A percentile compares a stretch with the other conserved stretches of the same genome.
These are phyloP conservation scores for Rhynchophorus ferrugineus DNA, from an alignment of 1,140 invertebrate species.

Conservation along the genomic window DNA sequence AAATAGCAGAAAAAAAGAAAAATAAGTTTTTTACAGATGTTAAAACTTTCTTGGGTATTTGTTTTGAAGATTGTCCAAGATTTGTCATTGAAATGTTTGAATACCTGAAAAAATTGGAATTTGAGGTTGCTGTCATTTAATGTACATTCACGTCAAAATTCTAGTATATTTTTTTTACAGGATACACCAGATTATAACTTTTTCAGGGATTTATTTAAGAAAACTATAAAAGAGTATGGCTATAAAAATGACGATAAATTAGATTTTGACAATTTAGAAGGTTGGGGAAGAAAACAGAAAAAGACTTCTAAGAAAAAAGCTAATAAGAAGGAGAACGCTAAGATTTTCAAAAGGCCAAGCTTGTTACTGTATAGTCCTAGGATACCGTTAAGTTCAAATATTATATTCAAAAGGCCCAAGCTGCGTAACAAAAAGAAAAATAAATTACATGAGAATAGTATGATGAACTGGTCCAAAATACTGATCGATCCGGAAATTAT, in stretches of 20 bases:
- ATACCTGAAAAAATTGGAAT: constrained; percentile 51
- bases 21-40: constrained; percentile 55
- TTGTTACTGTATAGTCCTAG: constrained; percentile 18
- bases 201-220: constrained; percentile 50
- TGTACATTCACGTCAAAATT: background rate
- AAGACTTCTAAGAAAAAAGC: constrained; percentile 26
- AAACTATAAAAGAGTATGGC: constrained; percentile 48
- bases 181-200: constrained; percentile 56
- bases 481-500: constrained; percentile 50
- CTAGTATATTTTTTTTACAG: constrained; percentile 25
- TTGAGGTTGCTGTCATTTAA: constrained; percentile 35
- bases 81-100: constrained; percentile 55
- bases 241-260: constrained; percentile 44
- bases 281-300: constrained; percentile 42
- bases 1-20: constrained; percentile 71
- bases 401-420: constrained; percentile 26
- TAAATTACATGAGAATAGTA: constrained; percentile 24
- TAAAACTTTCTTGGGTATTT: constrained; percentile 48
- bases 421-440: constrained; percentile 25
- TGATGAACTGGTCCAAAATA: constrained; percentile 51
- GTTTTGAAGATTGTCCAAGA: constrained; percentile 51
- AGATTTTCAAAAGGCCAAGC: constrained; percentile 30
- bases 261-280: constrained; percentile 45
- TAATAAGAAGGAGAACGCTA: constrained; percentile 38
- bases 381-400: constrained; percentile 18